Evolutionary conservation across 1,140 invertebrate genomes (phyloP).

Genomic region (Pseudomyrmex sp.): DNA sequence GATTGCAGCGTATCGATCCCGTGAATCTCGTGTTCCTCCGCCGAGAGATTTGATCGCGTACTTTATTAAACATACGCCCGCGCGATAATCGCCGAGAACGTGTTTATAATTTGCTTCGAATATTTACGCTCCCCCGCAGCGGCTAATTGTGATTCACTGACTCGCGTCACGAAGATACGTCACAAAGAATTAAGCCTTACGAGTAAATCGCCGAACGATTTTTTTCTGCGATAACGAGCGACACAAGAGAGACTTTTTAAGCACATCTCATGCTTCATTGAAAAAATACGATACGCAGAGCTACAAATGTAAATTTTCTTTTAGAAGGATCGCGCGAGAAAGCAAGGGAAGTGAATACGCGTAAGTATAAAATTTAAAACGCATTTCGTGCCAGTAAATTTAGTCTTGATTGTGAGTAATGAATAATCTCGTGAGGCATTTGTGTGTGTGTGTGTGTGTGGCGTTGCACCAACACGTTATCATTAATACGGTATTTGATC

Average conservation of each 20-base stretch:
- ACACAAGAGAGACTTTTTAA: background rate
- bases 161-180: conserved; percentile 56
- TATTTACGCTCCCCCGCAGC: conserved; percentile 49
- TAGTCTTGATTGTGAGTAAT: background rate
- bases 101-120: conserved; percentile 48
- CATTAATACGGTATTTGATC: conserved; percentile 1
- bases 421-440: background rate
- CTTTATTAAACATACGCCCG: conserved; percentile 57
- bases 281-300: background rate
- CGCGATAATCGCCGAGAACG: conserved; percentile 48
- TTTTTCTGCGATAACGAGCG: conserved; percentile 3
- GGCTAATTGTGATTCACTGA: conserved; percentile 65
- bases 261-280: background rate
- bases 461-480: background rate
- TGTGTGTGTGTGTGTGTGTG: background rate
- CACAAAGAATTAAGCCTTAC: conserved; percentile 53
- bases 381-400: background rate
- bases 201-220: conserved; percentile 19
- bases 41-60: conserved; percentile 53
- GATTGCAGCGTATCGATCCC: conserved; percentile 61
- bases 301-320: conserved; percentile 4
- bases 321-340: background rate
- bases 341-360: background rate
- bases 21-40: conserved; percentile 62
- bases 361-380: background rate